Conservation (phyloP, 1,140 invertebrate genomes). For the Frieseomelitta varia region DNA sequence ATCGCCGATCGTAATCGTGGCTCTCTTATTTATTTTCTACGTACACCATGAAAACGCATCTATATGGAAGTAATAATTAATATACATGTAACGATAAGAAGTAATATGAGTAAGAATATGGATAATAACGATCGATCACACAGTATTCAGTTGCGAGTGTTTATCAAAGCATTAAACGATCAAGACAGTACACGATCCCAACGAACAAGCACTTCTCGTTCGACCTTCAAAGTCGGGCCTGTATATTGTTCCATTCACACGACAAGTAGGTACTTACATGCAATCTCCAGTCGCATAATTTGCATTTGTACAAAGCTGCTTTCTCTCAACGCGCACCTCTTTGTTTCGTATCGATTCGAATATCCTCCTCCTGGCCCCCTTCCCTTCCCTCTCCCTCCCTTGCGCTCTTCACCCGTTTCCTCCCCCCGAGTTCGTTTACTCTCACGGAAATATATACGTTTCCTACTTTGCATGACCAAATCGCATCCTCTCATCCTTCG, state of each 20-base stretch:
- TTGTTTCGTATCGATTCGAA: not conserved
- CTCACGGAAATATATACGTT: not conserved
- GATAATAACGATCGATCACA: conserved; percentile 44
- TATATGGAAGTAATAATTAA: conserved; percentile 66
- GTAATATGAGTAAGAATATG: conserved; percentile 56
- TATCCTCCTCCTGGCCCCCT: not conserved
- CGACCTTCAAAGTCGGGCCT: conserved; percentile 28
- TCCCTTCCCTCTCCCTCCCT: not conserved
- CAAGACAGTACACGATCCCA: conserved; percentile 37
- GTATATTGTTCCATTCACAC: conserved; percentile 54
- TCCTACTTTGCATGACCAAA: conserved; percentile 1
- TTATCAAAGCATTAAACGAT: conserved; percentile 48
- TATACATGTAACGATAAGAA: conserved; percentile 57
- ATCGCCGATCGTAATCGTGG: conserved; percentile 37
- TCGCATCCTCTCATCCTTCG: not conserved
- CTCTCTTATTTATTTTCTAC: conserved; percentile 58
- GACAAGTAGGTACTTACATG: conserved; percentile 50
- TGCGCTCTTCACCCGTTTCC: not conserved
- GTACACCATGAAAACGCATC: conserved; percentile 47
- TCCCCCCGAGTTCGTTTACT: conserved; percentile 8
- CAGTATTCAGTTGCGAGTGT: conserved; percentile 57
- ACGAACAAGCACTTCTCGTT: conserved; percentile 20
- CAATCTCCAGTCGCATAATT: conserved; percentile 41
- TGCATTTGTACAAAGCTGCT: conserved; percentile 65
- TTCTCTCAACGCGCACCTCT: conserved; percentile 17